Base-by-base conservation (phyloP, 2,113 vertebrate species). In the Ascaphus truei region DNA sequence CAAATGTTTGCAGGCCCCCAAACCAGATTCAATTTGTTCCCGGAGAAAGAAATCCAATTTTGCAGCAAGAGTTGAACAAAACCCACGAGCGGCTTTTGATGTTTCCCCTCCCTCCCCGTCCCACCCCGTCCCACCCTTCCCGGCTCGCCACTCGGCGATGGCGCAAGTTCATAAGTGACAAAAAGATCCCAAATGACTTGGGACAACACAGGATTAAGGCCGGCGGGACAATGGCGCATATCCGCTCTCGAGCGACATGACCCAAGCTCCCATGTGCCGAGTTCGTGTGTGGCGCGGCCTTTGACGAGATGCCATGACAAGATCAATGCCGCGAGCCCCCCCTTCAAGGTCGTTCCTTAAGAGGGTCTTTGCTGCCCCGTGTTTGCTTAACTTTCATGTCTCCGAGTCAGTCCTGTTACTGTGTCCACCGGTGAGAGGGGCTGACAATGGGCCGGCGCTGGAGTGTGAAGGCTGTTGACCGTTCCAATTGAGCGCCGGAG, bases 321-420 rank as follows among this genome's bases (percentile, higher is more conserved):
- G 84, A 86, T 77, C 80, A 33, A 81, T 88, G 88, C 82, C 79
- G 13, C 73, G 79, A 86, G 86, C 83, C 65, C 81, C 76, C 84
- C 55, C n/a, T 27, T 29, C 29, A 50, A 68, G 66, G 66, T 45
- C 43, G 43, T 26, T 30, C 15, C 6, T 10, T 68, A 68, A 16
- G 43, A 50, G 75, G 73, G 77, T 71, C 58, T 69, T 81, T 74
- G 77, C 76, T 62, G 56, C 80, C 11, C 22, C 51, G 72, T 89
- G 82, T 93, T 95, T 91, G 86, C 77, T 78, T 85, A 92, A 86
- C 95, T 98, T 98, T 98, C 94, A 98, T 95, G 93, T 91, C 76
- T 79, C 0, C 58, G 74, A 76, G 84, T 82, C 80, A 84, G 73
- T 73, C 71, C 81, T 94, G 77, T 94, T 94, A 93, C 81, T 87